Evolutionary conservation across 2,888 invertebrate species (phyloP), one percentile per base, ranked within the genome.

Genomic region (Andrena trimmerana): DNA sequence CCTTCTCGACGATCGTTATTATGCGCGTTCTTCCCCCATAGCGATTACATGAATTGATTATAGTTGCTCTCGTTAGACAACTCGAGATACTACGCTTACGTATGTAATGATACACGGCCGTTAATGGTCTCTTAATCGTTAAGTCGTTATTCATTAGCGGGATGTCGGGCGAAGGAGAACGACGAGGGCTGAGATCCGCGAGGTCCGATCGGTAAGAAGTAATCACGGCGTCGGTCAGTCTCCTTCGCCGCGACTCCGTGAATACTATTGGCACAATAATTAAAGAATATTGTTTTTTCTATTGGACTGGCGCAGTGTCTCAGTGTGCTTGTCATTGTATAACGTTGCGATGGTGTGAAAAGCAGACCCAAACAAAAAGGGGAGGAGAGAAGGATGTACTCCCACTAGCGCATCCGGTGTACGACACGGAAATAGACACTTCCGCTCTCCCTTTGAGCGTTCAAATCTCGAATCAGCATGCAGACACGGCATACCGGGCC

Each of bases 51-150:
- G 78, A 42, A 81, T 79, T 74, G 83, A 88, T 73, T 80, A 84
- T 78, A 80, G 81, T 83, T 81, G 83, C 75, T 85, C 84, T 86
- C 60, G 82, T 82, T 91, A 92, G 90, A 85, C 80, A 80, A 89
- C 89, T 90, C 87, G 86, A 90, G 90, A 89, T 92, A 91, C 89
- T 91, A 92, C 92, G 92, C 92, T 93, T 92, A 92, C 70, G 57
- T 78, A 76, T 57, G 57, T 78, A 84, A 86, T 76, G 78, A 83
- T 79, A 79, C 20, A 57, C 77, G 85, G 88, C 68, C 80, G 50
- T 68, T 81, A 82, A 84, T 10, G 84, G 63, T 77, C 82, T 77
- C 82, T 84, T 84, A 81, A 88, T 83, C 75, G 80, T 85, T 86
- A 82, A 88, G 82, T 88, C 85, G 81, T 81, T 76, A 88, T 67